phyloP scores from a whole-genome alignment of 30 jellyfish, hydroid and myxozoan genomes.

The Turritopsis rubra region DNA sequence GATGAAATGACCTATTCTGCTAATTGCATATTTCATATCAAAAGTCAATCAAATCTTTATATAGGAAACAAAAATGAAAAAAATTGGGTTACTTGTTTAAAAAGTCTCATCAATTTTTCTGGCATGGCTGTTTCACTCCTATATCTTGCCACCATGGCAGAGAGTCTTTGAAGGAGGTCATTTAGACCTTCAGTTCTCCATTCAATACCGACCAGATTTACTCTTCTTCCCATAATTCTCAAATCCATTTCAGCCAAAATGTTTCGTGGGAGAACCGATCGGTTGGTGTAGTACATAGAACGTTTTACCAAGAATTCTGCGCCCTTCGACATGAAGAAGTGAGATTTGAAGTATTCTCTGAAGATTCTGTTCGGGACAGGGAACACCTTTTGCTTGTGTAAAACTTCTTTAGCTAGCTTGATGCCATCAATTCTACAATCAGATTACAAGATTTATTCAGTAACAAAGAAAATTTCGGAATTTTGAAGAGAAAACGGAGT shows the following conservation, averaged over 20 bases:
- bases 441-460: neutral
- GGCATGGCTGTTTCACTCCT: neutral
- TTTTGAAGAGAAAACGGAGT: too few relatives aligned
- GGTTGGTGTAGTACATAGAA: neutral
- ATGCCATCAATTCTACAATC: neutral
- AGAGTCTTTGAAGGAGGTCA: neutral
- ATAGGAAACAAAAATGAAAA: neutral
- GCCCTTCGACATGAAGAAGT: neutral
- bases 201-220: constrained; percentile 4
- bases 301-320: neutral
- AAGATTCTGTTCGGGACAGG: neutral
- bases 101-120: neutral
- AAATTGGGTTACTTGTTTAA: neutral
- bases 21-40: too few relatives aligned
- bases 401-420: neutral
- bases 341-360: neutral
- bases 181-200: neutral
- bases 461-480: too few relatives aligned
- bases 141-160: neutral
- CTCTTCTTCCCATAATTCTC: neutral
- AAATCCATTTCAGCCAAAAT: neutral
- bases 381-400: neutral
- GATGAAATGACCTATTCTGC: too few relatives aligned
- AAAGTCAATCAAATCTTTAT: too few relatives aligned
- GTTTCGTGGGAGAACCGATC: neutral